A percentile compares a stretch with the other conserved stretches of the same genome.
Conservation (phyloP, 2,888 invertebrate genomes). For the Dilophus febrilis region DNA sequence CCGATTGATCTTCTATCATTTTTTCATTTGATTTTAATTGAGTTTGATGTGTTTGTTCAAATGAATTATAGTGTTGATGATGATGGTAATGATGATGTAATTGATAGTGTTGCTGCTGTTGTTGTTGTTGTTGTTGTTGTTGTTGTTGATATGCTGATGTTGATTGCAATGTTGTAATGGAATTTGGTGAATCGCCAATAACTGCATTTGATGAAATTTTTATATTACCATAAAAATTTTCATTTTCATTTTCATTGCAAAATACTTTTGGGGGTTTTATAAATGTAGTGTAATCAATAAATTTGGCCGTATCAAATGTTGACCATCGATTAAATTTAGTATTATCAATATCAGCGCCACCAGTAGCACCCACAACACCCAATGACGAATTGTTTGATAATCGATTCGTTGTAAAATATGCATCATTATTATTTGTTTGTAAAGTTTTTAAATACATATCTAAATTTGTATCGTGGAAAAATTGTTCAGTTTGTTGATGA, state of each 20-base stretch:
- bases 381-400: not conserved
- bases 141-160: not conserved
- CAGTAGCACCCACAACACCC: not conserved
- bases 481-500: no score
- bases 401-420: conserved; percentile 21
- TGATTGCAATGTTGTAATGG: no score
- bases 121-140: no score
- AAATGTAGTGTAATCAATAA: conserved; percentile 13
- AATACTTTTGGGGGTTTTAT: conserved; percentile 29
- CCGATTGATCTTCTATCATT: no score
- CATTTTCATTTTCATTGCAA: conserved; percentile 22
- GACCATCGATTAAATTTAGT: no score
- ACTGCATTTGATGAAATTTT: conserved; percentile 16
- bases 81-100: not conserved
- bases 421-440: conserved; percentile 36
- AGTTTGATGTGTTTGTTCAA: not conserved
- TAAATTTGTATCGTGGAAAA: no score
- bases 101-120: not conserved
- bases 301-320: not conserved
- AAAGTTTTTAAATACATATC: conserved; percentile 51
- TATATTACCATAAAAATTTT: conserved; percentile 28
- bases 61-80: not conserved
- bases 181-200: no score
- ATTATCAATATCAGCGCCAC: no score
- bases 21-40: no score